A percentile compares a stretch with the other conserved stretches of the same genome.
Conservation (phyloP, 1,140 invertebrate species). For the Drosophila nebulosa region DNA sequence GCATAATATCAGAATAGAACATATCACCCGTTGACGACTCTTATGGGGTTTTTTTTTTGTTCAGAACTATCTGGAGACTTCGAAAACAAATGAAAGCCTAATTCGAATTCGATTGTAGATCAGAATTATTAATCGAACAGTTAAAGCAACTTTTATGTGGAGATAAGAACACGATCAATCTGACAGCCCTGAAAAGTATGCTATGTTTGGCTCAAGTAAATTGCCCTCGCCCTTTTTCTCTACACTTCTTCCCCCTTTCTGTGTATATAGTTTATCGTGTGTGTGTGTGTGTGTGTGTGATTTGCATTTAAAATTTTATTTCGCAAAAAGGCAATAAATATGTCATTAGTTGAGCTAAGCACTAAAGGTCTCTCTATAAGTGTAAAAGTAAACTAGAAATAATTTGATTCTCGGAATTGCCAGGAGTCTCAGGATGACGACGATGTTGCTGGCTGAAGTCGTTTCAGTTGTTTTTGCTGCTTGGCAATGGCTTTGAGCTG, state of each 20-base stretch:
- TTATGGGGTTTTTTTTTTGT: too few species aligned
- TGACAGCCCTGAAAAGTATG: background rate
- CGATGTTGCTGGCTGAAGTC: background rate
- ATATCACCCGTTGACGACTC: background rate
- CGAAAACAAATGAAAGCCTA: too few species aligned
- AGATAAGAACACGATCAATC: background rate
- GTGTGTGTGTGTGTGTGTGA: background rate
- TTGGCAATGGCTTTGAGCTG: slow-evolving; percentile 36
- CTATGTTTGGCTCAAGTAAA: background rate
- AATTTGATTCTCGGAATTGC: too few species aligned
- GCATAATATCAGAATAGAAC: background rate
- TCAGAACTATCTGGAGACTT: too few species aligned
- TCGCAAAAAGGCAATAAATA: slow-evolving; percentile 26
- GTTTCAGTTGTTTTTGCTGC: slow-evolving; percentile 19
- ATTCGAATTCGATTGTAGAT: too few species aligned
- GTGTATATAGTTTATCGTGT: background rate
- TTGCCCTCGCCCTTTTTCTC: background rate
- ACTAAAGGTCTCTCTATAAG: slow-evolving; percentile 20
- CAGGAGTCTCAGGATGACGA: too few species aligned
- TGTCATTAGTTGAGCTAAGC: slow-evolving; percentile 26
- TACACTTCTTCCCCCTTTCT: background rate
- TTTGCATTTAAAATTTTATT: slow-evolving; percentile 58
- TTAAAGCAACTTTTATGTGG: too few species aligned
- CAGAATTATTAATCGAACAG: too few species aligned
- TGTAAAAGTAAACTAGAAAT: slow-evolving; percentile 9